These are phyloP conservation scores for Poeciliopsis presidionis DNA, from an alignment of 2,797 vertebrate species.

Conservation along the genomic window DNA sequence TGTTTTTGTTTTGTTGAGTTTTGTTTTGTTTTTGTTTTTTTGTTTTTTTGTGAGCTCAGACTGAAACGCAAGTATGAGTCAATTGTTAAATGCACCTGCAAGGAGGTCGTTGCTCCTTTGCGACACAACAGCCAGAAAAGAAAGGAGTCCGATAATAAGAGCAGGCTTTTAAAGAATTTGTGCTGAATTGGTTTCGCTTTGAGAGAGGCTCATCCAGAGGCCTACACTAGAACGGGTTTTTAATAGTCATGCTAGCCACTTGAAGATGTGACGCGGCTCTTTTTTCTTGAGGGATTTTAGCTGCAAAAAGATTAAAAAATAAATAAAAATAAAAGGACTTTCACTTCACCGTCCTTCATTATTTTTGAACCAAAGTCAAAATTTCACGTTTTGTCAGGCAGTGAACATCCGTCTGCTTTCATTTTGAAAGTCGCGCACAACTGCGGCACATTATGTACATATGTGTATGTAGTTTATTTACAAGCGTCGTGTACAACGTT, in stretches of 20 bases:
- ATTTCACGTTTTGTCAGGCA: not conserved
- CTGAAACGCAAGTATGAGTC: constrained; percentile 45
- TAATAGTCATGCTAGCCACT: not conserved
- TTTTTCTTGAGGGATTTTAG: not conserved
- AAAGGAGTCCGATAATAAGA: constrained; percentile 22
- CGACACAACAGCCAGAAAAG: not conserved
- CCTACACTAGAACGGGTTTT: not conserved
- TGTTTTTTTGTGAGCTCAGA: constrained; percentile 42
- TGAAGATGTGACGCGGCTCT: not conserved
- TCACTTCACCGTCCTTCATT: not conserved
- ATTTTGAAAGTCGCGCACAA: not conserved
- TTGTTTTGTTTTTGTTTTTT: not conserved
- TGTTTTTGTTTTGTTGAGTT: constrained; percentile 30
- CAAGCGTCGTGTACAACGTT: not conserved
- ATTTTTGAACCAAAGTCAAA: not conserved
- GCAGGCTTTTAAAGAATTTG: constrained; percentile 47
- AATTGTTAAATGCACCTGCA: constrained; percentile 70
- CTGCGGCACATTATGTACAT: not conserved
- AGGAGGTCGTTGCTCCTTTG: constrained; percentile 7
- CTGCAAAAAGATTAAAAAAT: not conserved
- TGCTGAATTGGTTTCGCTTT: constrained; percentile 21
- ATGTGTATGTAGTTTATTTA: not conserved
- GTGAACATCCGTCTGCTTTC: not conserved
- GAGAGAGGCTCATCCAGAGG: constrained; percentile 9
- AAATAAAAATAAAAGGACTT: not conserved